These are phyloP conservation scores for Coptodon rendalli DNA, from an alignment of 2,113 vertebrate species.

Conservation along the genomic window DNA sequence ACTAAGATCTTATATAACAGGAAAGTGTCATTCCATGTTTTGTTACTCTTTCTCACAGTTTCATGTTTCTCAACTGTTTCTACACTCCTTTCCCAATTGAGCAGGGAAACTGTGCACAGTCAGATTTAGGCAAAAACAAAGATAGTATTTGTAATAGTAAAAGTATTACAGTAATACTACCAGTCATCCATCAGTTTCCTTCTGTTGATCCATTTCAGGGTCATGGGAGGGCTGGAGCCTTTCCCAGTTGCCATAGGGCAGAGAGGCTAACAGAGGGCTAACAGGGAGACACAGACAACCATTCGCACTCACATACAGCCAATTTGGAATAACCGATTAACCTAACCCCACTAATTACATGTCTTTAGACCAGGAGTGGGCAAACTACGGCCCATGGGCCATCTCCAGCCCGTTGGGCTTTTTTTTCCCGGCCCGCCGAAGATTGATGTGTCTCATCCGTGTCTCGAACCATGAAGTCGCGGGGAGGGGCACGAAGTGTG, in stretches of 20 bases:
- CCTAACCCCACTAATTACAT: neutral
- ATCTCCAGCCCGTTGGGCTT: neutral
- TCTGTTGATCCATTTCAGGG: neutral
- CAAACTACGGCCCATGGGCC: neutral
- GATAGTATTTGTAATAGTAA: neutral
- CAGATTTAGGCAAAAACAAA: neutral
- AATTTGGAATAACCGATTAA: neutral
- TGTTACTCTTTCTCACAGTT: neutral
- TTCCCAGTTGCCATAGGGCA: neutral
- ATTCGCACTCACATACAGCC: neutral
- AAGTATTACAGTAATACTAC: neutral
- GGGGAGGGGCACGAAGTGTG: neutral
- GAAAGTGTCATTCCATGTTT: neutral
- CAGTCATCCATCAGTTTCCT: neutral
- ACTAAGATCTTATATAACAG: neutral
- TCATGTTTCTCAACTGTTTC: neutral
- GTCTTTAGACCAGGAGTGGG: neutral
- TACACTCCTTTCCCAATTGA: neutral
- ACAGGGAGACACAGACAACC: neutral
- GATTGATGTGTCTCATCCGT: neutral
- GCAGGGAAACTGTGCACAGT: neutral
- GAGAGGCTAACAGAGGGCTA: neutral
- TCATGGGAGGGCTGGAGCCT: neutral
- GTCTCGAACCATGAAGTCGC: neutral
- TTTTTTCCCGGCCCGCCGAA: neutral